A percentile compares a stretch with the other conserved stretches of the same genome.
phyloP scores from a whole-genome alignment of 2,888 invertebrate species.

The Aphelenchoides bicaudatus region DNA sequence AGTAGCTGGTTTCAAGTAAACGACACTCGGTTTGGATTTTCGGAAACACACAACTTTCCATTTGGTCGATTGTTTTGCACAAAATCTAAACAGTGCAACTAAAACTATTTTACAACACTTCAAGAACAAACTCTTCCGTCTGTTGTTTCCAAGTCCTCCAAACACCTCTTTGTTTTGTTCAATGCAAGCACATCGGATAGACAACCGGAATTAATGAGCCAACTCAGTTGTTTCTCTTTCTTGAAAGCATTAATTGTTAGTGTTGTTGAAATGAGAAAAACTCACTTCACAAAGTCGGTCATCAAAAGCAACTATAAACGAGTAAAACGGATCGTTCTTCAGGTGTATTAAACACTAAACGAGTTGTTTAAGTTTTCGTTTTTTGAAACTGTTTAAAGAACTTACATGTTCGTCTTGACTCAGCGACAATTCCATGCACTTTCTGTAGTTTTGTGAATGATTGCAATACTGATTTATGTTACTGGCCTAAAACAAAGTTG shows the following conservation, averaged over 20 bases:
- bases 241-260: slow-evolving; percentile 12
- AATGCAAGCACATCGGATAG: slow-evolving; percentile 18
- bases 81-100: slow-evolving; percentile 5
- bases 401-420: slow-evolving; percentile 8
- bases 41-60: slow-evolving; percentile 19
- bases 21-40: slow-evolving; percentile 19
- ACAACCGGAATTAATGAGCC: slow-evolving; percentile 21
- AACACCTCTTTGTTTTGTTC: slow-evolving; percentile 1
- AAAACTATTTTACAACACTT: too few relatives aligned
- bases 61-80: slow-evolving; percentile 21
- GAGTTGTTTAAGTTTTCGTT: too few relatives aligned
- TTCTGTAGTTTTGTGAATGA: slow-evolving; percentile 17
- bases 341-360: slow-evolving; percentile 19
- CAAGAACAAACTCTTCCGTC: background rate
- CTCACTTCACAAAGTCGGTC: slow-evolving; percentile 24
- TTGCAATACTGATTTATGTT: slow-evolving; percentile 26
- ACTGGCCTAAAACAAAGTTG: slow-evolving; percentile 16
- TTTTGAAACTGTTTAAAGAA: too few relatives aligned
- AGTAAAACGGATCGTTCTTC: slow-evolving; percentile 25
- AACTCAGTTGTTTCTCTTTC: slow-evolving; percentile 21
- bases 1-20: slow-evolving; percentile 24
- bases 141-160: slow-evolving; percentile 5
- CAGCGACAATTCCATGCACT: slow-evolving; percentile 21
- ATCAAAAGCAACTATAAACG: slow-evolving; percentile 26
- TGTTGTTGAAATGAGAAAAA: background rate